These are phyloP conservation scores for Elysia crispata DNA, from an alignment of 2,888 invertebrate species.

Conservation along the genomic window DNA sequence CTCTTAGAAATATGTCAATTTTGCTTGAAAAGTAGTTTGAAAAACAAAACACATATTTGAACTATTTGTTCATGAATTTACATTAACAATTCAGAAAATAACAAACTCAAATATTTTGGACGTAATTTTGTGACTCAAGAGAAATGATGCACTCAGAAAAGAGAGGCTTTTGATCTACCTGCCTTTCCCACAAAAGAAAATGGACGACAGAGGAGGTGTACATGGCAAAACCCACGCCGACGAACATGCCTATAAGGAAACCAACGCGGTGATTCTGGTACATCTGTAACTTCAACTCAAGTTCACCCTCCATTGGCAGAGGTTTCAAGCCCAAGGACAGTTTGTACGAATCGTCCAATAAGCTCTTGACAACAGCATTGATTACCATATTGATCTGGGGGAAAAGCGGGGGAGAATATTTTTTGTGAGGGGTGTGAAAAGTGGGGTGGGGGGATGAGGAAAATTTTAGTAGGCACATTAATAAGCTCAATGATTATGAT, in stretches of 20 bases:
- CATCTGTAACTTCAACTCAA: constrained; percentile 25
- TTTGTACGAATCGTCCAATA: constrained; percentile 28
- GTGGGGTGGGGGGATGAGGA: too few relatives aligned
- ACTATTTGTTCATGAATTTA: too few relatives aligned
- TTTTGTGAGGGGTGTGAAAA: background rate
- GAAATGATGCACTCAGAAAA: too few relatives aligned
- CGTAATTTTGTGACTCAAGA: too few relatives aligned
- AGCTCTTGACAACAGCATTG: background rate
- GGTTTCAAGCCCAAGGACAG: constrained; percentile 19
- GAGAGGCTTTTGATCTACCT: constrained; percentile 12
- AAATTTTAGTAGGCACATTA: too few relatives aligned
- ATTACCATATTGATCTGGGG: constrained; percentile 22
- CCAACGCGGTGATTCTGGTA: constrained; percentile 47
- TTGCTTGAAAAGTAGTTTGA: too few relatives aligned
- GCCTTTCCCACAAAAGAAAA: constrained; percentile 27
- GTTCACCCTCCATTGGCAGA: constrained; percentile 24
- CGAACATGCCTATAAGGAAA: constrained; percentile 44
- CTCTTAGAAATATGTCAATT: too few relatives aligned
- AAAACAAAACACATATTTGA: too few relatives aligned
- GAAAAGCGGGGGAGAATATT: too few relatives aligned
- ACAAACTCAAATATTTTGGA: too few relatives aligned
- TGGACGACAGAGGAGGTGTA: constrained; percentile 37
- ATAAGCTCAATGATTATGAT: too few relatives aligned
- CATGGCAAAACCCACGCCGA: constrained; percentile 36
- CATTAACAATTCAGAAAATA: too few relatives aligned